Percentiles rank a stretch among this genome's conserved stretches.
These are phyloP conservation scores for Hippolais icterina DNA, from an alignment of 2,113 vertebrate genomes.

Conservation along the genomic window DNA sequence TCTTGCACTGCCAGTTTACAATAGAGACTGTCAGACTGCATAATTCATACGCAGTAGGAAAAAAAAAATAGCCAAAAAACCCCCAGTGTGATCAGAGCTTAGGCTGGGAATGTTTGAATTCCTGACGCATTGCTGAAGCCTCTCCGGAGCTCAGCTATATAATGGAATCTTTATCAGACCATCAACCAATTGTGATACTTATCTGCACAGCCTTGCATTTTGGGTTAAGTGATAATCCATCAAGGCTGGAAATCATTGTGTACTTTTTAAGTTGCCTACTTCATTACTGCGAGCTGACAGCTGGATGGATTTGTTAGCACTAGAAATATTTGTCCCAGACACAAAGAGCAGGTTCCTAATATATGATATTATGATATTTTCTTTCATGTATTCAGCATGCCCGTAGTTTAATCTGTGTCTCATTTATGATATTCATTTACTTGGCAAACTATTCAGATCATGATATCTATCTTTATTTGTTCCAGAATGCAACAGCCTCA, in stretches of 20 bases:
- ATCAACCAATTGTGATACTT: conserved; percentile 62
- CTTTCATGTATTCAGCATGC: neutral
- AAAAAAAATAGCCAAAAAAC: neutral
- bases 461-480: conserved; percentile 47
- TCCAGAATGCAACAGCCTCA: neutral
- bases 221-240: conserved; percentile 62
- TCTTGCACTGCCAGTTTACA: neutral
- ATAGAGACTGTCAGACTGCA: conserved; percentile 9
- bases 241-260: conserved; percentile 52
- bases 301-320: conserved; percentile 43
- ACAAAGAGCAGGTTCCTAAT: conserved; percentile 41
- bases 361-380: conserved; percentile 2
- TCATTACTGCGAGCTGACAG: conserved; percentile 56
- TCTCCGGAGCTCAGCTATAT: conserved; percentile 24
- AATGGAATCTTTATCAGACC: conserved; percentile 66
- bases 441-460: neutral
- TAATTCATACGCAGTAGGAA: neutral
- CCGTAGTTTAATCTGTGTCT: conserved; percentile 15
- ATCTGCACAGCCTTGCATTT: conserved; percentile 41
- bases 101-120: conserved; percentile 46
- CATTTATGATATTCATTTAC: conserved; percentile 4
- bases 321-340: conserved; percentile 56
- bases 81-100: neutral
- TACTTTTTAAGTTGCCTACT: conserved; percentile 63
- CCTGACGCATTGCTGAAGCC: neutral